Percentiles rank a stretch among this genome's conserved stretches.
These are phyloP conservation scores for Timema podura DNA, from an alignment of 2,888 invertebrate species.

Conservation along the genomic window DNA sequence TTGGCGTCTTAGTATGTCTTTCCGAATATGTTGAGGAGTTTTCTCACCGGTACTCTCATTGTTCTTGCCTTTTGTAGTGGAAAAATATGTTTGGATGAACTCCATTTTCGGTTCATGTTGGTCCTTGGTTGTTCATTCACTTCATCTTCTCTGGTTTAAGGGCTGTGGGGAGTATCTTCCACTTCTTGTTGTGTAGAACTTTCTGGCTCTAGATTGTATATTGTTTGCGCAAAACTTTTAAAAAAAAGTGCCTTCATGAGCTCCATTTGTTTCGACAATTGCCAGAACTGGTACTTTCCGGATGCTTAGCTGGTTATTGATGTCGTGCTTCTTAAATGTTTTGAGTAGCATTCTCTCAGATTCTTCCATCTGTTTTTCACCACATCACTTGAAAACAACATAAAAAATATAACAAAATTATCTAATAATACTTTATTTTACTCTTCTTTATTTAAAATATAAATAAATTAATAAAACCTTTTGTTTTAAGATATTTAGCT, in stretches of 20 bases:
- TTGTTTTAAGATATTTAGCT: neutral
- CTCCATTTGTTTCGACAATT: constrained; percentile 17
- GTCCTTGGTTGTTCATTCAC: neutral
- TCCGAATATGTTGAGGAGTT: too few species aligned
- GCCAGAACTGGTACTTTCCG: constrained; percentile 6
- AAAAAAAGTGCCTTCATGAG: neutral
- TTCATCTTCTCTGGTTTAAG: neutral
- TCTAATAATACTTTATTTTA: neutral
- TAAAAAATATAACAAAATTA: too few species aligned
- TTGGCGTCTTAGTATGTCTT: neutral
- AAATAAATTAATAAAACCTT: neutral
- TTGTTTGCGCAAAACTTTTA: neutral
- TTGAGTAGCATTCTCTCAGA: constrained; percentile 2
- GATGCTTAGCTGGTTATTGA: neutral
- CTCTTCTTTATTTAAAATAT: neutral
- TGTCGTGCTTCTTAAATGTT: constrained; percentile 7
- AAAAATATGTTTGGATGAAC: neutral
- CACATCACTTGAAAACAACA: constrained; percentile 6
- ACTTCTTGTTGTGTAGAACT: neutral
- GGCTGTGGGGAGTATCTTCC: neutral
- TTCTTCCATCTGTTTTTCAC: constrained; percentile 8
- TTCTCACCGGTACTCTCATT: neutral
- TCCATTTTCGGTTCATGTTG: neutral
- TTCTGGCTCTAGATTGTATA: neutral
- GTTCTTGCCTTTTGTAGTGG: neutral